A percentile compares a stretch with the other conserved stretches of the same genome.
Evolutionary conservation across 1,140 invertebrate species (phyloP).

Genomic region (Eumeta japonica): DNA sequence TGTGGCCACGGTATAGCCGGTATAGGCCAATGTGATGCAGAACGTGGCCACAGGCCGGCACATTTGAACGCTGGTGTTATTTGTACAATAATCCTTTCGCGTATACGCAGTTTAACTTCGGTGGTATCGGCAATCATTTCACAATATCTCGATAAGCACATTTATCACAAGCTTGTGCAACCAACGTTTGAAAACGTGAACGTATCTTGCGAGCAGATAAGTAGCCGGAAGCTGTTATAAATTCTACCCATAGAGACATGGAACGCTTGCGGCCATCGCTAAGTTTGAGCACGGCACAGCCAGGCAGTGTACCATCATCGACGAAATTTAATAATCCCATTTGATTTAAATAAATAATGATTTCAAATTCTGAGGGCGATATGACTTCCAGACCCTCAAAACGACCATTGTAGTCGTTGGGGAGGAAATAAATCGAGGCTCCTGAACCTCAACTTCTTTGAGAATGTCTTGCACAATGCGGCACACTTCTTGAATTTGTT

Average conservation of each 20-base stretch:
- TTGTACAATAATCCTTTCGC: slow-evolving; percentile 83
- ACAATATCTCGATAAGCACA: slow-evolving; percentile 85
- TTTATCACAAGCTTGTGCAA: slow-evolving; percentile 91
- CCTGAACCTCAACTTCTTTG: slow-evolving; percentile 94
- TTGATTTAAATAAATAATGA: slow-evolving; percentile 89
- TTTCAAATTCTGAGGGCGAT: slow-evolving; percentile 86
- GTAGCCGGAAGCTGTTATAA: slow-evolving; percentile 93
- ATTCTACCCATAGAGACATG: slow-evolving; percentile 96
- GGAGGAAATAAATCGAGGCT: slow-evolving; percentile 91
- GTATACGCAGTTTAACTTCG: slow-evolving; percentile 80
- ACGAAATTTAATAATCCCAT: slow-evolving; percentile 97
- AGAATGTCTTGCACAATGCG: slow-evolving; percentile 93
- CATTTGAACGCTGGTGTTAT: slow-evolving; percentile 93
- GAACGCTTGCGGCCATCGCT: slow-evolving; percentile 91
- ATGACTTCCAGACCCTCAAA: slow-evolving; percentile 74
- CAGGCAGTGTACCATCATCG: slow-evolving; percentile 88
- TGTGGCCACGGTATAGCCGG: slow-evolving; percentile 91
- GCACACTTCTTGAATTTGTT: slow-evolving; percentile 87
- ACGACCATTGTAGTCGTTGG: slow-evolving; percentile 68
- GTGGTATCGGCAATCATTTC: slow-evolving; percentile 91
- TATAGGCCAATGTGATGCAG: slow-evolving; percentile 92
- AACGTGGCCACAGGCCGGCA: slow-evolving; percentile 90
- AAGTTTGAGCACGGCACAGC: slow-evolving; percentile 89
- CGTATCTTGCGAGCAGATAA: slow-evolving; percentile 90
- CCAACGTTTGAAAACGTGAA: slow-evolving; percentile 87